Percentiles rank a stretch among this genome's conserved stretches.
These are phyloP conservation scores for Remorina albescens DNA, from an alignment of 2,797 vertebrate species.

Conservation along the genomic window DNA sequence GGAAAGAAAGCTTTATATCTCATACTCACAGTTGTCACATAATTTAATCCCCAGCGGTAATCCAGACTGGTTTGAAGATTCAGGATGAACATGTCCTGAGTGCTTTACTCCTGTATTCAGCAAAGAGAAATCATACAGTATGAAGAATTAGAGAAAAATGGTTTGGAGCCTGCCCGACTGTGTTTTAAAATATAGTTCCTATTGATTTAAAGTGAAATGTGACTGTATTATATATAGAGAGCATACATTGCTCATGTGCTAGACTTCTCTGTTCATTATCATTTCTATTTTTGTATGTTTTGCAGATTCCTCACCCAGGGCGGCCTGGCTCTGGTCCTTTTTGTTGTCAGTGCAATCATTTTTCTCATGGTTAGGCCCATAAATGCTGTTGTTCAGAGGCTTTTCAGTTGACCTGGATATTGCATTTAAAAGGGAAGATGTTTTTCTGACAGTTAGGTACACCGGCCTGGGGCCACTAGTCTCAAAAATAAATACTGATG, in stretches of 20 bases:
- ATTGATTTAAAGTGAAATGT: constrained; percentile 5
- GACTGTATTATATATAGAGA: background rate
- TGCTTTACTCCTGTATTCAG: constrained; percentile 76
- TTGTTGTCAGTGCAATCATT: constrained; percentile 5
- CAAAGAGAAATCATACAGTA: constrained; percentile 21
- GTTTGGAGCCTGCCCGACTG: background rate
- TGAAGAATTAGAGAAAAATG: background rate
- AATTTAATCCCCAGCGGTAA: constrained; percentile 88
- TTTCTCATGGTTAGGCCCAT: constrained; percentile 34
- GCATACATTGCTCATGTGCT: background rate
- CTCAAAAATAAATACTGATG: background rate
- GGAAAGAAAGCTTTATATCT: background rate
- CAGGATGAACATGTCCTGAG: constrained; percentile 63
- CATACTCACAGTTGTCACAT: constrained; percentile 88
- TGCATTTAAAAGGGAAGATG: constrained; percentile 18
- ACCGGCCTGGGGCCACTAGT: constrained; percentile 1
- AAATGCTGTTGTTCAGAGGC: constrained; percentile 34
- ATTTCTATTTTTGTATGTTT: background rate
- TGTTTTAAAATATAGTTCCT: background rate
- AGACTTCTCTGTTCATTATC: background rate
- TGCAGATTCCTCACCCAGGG: constrained; percentile 39
- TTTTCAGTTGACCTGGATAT: constrained; percentile 65
- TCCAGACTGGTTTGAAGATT: constrained; percentile 52
- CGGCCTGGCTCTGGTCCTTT: constrained; percentile 21
- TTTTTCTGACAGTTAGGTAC: constrained; percentile 19